Evolutionary conservation across 2,888 invertebrate species (phyloP), one percentile per base, ranked within the genome.

Genomic region (Blera fallax): DNA sequence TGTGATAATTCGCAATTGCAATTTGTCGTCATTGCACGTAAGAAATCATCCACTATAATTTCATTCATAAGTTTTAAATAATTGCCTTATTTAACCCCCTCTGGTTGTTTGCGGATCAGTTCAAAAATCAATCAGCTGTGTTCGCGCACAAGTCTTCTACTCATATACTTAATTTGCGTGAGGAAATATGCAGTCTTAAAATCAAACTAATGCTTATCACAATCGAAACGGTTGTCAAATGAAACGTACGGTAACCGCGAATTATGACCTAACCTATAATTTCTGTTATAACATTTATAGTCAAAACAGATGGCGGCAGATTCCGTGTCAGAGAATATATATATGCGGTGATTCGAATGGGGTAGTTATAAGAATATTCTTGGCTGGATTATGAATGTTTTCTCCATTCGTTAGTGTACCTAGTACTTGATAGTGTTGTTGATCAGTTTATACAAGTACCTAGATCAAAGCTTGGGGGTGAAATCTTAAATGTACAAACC

Each of bases 191-290:
- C 10, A 29, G 10, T 37, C 8, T 16, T 11, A 14, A 8, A 16
- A 10, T 56, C 6, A 32, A 56, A 21, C 8, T 43, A 29, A 21
- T 29, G 1, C 32, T 27, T 27, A 60, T 72, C 18, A 40, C 16
- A 64, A 52, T 60, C 10, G 11, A 2, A 54, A 54, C 24, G 11
- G 1, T 45, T n/a, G 16, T 52, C 16, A 16, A 56, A 45, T 45
- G 7, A 54, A 64, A 54, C 7, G 27, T 34, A 50, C 60, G 52
- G 16, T 52, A 62, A 62, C 37, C 16, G 24, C n/a, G 43, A 54
- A 64, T 74, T 74, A 64, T 54, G 64, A 73, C 54, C 54, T 62
- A 62, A 62, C 69, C 54, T 54, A 32, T 70, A 78, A 78, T 78
- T 70, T 78, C 27, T 29, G 24, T 24, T 52, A 29, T 37, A 60